These are phyloP conservation scores for Galbula dea DNA, from an alignment of 2,113 vertebrate species.

Conservation along the genomic window DNA sequence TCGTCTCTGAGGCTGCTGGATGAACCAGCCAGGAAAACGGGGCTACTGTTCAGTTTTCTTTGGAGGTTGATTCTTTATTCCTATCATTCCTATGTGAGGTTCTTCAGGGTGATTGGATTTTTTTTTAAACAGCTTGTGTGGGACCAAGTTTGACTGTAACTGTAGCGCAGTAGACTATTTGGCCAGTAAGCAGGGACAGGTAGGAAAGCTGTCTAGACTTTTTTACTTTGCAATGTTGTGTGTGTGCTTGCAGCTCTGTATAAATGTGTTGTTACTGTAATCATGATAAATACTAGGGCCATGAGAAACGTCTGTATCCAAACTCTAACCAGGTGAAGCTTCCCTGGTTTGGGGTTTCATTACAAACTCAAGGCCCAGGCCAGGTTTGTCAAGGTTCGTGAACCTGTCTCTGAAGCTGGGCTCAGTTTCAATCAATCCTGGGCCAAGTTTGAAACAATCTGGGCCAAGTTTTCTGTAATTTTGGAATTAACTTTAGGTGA, in stretches of 20 bases:
- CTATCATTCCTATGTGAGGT: background rate
- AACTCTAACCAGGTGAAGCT: conserved; percentile 52
- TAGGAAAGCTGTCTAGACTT: background rate
- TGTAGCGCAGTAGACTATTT: background rate
- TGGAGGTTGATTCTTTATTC: background rate
- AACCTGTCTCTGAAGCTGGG: conserved; percentile 43
- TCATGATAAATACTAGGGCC: background rate
- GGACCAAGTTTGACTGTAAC: background rate
- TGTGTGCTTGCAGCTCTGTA: background rate
- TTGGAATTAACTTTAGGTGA: conserved; percentile 44
- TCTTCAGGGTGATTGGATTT: background rate
- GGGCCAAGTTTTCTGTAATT: conserved; percentile 44
- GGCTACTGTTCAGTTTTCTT: background rate
- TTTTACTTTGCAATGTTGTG: background rate
- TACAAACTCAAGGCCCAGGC: background rate
- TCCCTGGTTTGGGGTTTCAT: conserved; percentile 22
- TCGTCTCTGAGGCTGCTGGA: background rate
- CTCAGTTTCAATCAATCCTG: conserved; percentile 38
- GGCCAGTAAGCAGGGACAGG: background rate
- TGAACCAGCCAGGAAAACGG: background rate
- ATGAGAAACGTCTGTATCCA: conserved; percentile 23
- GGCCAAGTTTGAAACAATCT: conserved; percentile 17
- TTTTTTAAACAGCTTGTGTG: background rate
- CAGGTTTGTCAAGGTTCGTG: conserved; percentile 44
- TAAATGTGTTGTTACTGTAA: background rate